Evolutionary conservation across 2,888 invertebrate species (phyloP).

Genomic region (Heteromyza rotundicornis): DNA sequence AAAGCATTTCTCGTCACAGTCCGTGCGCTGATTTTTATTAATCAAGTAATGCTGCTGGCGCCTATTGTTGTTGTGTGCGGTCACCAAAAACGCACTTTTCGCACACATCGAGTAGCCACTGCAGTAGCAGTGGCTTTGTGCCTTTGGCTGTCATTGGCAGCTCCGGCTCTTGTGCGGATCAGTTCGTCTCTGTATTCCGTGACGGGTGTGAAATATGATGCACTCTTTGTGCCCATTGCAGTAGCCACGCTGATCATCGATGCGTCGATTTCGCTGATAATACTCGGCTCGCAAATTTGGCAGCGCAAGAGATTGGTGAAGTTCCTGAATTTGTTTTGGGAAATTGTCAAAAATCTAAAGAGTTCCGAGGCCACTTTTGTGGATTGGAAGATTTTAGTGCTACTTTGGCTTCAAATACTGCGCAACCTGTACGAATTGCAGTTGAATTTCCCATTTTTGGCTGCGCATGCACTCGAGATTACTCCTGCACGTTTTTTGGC

Average conservation of each 20-base stretch:
- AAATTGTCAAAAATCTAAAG: slow-evolving; percentile 11
- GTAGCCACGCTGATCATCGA: slow-evolving; percentile 39
- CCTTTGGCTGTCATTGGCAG: slow-evolving; percentile 29
- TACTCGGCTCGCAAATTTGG: slow-evolving; percentile 35
- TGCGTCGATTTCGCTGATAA: slow-evolving; percentile 35
- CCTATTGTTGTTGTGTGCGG: too few species aligned
- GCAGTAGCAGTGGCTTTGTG: slow-evolving; percentile 27
- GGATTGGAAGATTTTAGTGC: slow-evolving; percentile 31
- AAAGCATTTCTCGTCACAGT: slow-evolving; percentile 38
- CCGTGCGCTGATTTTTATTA: slow-evolving; percentile 37
- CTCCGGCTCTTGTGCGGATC: slow-evolving; percentile 38
- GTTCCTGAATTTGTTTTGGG: slow-evolving; percentile 22
- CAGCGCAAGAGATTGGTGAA: slow-evolving; percentile 28
- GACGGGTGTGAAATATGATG: slow-evolving; percentile 42
- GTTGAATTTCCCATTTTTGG: slow-evolving; percentile 49
- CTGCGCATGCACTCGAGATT: slow-evolving; percentile 34
- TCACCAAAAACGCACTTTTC: slow-evolving; percentile 14
- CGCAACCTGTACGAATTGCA: slow-evolving; percentile 45
- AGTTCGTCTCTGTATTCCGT: slow-evolving; percentile 37
- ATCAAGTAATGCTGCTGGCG: slow-evolving; percentile 42
- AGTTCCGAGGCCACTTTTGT: slow-evolving; percentile 21
- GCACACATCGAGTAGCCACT: slow-evolving; percentile 27
- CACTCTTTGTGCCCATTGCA: slow-evolving; percentile 38
- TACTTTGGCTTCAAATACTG: slow-evolving; percentile 44
- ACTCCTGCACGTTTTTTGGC: slow-evolving; percentile 38